phyloP scores from a whole-genome alignment of 2,113 vertebrate species.

The Ctenomys sociabilis region DNA sequence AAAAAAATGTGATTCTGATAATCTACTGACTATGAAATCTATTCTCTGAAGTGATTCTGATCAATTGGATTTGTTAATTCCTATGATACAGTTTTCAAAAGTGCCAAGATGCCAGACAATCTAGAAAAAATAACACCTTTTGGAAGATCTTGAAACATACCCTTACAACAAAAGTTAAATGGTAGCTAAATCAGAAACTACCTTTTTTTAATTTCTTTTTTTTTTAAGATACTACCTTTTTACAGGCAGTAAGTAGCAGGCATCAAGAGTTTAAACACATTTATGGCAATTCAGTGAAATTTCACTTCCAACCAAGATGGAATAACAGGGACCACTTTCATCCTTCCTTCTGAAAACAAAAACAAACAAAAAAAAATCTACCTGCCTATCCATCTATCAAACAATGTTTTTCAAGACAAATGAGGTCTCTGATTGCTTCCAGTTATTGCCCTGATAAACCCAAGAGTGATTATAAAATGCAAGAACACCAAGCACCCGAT shows the following conservation, averaged over 20 bases:
- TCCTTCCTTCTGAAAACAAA: background rate
- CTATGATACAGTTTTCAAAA: background rate
- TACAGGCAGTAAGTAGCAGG: background rate
- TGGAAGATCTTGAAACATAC: background rate
- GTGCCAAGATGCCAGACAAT: background rate
- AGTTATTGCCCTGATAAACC: background rate
- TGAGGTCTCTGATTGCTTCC: background rate
- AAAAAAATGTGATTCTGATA: background rate
- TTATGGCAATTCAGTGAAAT: background rate
- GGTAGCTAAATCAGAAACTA: background rate
- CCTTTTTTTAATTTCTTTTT: too few relatives aligned
- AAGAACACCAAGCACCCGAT: conserved; percentile 38
- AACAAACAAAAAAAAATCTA: background rate
- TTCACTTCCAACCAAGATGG: background rate
- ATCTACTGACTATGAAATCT: too few relatives aligned
- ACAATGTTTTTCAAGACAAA: background rate
- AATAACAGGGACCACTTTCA: background rate
- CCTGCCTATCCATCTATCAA: background rate
- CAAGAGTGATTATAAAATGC: conserved; percentile 24
- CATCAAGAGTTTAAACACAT: conserved; percentile 13
- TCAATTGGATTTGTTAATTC: background rate
- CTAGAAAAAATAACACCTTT: conserved; percentile 2
- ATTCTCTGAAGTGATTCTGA: background rate
- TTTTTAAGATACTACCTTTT: conserved; percentile 3
- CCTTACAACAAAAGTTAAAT: conserved; percentile 26